Base-by-base conservation (phyloP, 1,140 invertebrate genomes). In the Drosophila simulans region DNA sequence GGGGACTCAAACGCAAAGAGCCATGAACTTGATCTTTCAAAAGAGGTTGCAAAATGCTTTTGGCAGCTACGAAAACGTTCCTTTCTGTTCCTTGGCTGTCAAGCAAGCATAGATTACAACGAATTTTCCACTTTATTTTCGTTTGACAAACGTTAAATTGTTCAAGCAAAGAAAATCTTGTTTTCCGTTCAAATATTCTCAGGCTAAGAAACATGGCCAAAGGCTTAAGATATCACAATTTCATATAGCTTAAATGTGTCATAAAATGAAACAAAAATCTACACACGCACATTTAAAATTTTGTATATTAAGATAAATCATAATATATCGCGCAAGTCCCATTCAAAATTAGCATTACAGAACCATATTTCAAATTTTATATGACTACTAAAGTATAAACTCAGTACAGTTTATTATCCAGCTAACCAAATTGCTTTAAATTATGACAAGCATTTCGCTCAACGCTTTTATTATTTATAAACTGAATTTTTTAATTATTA, bases 281-380 rank as follows among this genome's bases (percentile, higher is more conserved):
- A 22, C 10, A 12, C 17, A 5, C 12, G 22, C 22, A 5, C 5
- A 17, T 51, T 31, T 51, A 15, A 49, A 31, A 7, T 8, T 1
- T 8, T 31, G n/a, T 34, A 3, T 10, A 11, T 49, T n/a, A 49
- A 20, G 55, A 46, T 35, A 25, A 46, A 46, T 35, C 15, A 25
- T n/a, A 46, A 46, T 3, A 8, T 13, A 7, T 34, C 31, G 17
- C 27, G 12, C 27, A 3, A 35, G 27, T 17, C 31, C 12, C 27
- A 31, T 46, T 8, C 4, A 35, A 46, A 35, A 57, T 57, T 34
- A 46, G 27, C 55, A 46, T 58, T 58, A 7, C 46, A 45, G 13
- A 15, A 46, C 17, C 3, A 46, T 58, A 22, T 35, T 20, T 35
- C 17, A 46, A 3, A 7, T 58, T 45, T 13, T 5, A 4, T 12